Evolutionary conservation across 2,113 vertebrate genomes (phyloP).

Genomic region (Nothoprocta pentlandii): DNA sequence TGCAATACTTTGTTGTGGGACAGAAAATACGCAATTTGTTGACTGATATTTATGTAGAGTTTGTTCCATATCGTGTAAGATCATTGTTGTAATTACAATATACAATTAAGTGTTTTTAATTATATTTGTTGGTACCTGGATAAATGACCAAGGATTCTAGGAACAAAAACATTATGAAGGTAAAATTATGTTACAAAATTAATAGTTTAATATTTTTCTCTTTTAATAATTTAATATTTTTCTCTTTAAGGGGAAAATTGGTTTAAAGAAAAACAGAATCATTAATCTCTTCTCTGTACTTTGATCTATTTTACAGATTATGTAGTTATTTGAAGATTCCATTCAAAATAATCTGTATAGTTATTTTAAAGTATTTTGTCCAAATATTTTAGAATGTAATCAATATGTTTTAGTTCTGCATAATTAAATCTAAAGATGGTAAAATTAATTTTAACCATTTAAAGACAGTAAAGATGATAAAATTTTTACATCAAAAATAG

Average conservation of each 20-base stretch:
- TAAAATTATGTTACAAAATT: not conserved
- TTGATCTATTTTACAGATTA: not conserved
- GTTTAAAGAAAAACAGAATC: not conserved
- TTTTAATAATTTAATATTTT: not conserved
- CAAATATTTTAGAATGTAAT: not conserved
- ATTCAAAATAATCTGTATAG: not conserved
- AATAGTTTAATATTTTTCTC: not conserved
- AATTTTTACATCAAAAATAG: no score
- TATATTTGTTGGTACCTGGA: constrained; percentile 74
- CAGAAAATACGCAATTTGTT: constrained; percentile 58
- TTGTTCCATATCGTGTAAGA: constrained; percentile 67
- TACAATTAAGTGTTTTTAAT: constrained; percentile 67
- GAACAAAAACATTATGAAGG: constrained; percentile 14
- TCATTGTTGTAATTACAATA: constrained; percentile 54
- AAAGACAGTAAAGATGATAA: not conserved
- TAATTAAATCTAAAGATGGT: not conserved
- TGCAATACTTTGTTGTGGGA: constrained; percentile 23
- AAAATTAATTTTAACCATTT: not conserved
- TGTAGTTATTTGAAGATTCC: not conserved
- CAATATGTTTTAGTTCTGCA: not conserved
- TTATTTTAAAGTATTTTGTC: not conserved
- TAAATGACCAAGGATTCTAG: constrained; percentile 77
- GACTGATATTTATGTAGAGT: constrained; percentile 58
- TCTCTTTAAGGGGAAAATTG: not conserved
- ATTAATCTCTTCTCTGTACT: not conserved